Conservation (phyloP, 2,113 vertebrate species). For the Tychaedon coryphoeus region DNA sequence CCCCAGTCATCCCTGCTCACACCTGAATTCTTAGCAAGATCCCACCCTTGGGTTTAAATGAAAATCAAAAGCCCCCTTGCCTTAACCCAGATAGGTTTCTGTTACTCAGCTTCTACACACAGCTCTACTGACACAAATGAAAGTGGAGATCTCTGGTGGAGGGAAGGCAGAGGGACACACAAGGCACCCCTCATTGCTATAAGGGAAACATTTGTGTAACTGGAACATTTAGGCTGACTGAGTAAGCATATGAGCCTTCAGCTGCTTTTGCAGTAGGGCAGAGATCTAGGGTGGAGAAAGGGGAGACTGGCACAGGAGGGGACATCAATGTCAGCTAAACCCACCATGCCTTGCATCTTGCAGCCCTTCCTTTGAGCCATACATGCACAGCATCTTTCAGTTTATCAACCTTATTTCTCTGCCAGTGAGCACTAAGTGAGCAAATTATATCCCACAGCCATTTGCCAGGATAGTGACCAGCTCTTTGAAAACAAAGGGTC, state of each 20-base stretch:
- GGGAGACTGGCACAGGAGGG: background rate
- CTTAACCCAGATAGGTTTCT: background rate
- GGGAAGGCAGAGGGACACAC: background rate
- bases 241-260: background rate
- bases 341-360: background rate
- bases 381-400: fast-evolving
- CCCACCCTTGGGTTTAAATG: background rate
- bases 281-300: background rate
- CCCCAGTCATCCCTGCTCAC: background rate
- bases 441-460: background rate
- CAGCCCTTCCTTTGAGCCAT: fast-evolving
- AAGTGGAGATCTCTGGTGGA: background rate
- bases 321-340: background rate
- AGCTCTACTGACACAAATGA: background rate
- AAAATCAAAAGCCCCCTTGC: background rate
- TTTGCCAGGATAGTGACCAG: background rate
- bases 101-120: background rate
- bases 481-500: background rate
- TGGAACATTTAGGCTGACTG: background rate
- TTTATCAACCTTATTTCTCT: background rate
- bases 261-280: background rate
- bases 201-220: background rate
- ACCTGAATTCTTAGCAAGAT: background rate
- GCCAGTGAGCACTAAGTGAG: background rate
- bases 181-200: background rate